Base-by-base conservation (phyloP, 1,140 invertebrate genomes). In the Dendrolimus kikuchii region DNA sequence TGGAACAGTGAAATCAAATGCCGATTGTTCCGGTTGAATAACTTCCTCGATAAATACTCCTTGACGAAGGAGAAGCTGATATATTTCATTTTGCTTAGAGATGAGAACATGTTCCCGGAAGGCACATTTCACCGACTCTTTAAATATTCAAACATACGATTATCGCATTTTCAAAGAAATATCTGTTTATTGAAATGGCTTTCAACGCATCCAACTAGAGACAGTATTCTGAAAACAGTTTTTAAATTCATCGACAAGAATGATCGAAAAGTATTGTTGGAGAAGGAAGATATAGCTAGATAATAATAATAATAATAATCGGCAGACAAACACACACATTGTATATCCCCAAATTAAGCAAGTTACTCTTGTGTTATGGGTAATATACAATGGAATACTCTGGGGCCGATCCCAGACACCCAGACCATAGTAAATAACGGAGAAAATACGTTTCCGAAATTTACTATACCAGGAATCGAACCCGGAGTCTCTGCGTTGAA, bases 1-100 rank as follows among this genome's bases (percentile, higher is more conserved):
- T 39, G 44, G 10, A 40, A 47, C 5, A 56, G 53, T 6, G 7
- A 7, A 0, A 57, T 72, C 5, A n/a, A 57, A 8, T 77, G 71
- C 52, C 46, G 43, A 9, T 45, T 65, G 46, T 68, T 68, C 40
- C 44, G 10, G 36, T 46, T 63, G 7, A 41, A 64, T 0, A 36
- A 53, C 9, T 70, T 75, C 38, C 48, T 71, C 8, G 23, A 46
- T 43, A 63, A 61, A 44, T 53, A 68, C 53, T 44, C 38, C 6
- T 45, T 74, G 5, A 65, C 51, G 38, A 46, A 55, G 36, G 60
- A 66, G 36, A 73, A 73, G 53, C 7, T 68, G 5, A 60, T 63
- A 8, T 39, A 66, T 4, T 74, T 77, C 40, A 49, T 68, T 6
- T 40, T 57, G 38, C 44, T 77, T 37, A 59, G 55, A 0, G 64